phyloP scores from a whole-genome alignment of 2,797 vertebrate genomes.

The Platalea minor region DNA sequence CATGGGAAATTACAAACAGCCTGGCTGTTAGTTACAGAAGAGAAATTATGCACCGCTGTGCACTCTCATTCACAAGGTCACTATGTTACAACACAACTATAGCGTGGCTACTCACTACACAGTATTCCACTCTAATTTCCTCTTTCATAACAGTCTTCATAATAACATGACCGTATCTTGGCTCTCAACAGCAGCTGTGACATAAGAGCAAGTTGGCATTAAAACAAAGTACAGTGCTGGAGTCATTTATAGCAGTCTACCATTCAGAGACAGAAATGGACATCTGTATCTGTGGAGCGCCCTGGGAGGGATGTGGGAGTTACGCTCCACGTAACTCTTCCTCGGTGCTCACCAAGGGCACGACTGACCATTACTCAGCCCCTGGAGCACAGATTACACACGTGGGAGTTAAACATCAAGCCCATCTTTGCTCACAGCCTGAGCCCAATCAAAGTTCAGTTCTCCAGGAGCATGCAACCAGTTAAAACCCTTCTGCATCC shows the following conservation, averaged over 20 bases:
- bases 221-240: constrained; percentile 27
- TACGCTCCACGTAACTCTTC: background rate
- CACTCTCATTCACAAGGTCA: background rate
- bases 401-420: fast-evolving
- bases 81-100: background rate
- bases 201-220: constrained; percentile 7
- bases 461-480: background rate
- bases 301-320: background rate
- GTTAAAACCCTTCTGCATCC: background rate
- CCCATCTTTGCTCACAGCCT: background rate
- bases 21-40: constrained; percentile 30
- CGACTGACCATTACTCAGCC: background rate
- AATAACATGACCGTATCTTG: constrained; percentile 3
- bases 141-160: constrained; percentile 51
- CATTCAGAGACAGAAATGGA: background rate
- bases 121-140: constrained; percentile 30
- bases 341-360: background rate
- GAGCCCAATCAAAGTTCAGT: background rate
- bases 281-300: background rate
- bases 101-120: constrained; percentile 28
- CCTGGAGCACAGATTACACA: background rate
- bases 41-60: background rate
- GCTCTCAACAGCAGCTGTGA: constrained; percentile 49
- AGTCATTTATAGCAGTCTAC: background rate
- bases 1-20: constrained; percentile 58